phyloP scores from a whole-genome alignment of 1,140 invertebrate genomes.

The Neodiprion virginianus region DNA sequence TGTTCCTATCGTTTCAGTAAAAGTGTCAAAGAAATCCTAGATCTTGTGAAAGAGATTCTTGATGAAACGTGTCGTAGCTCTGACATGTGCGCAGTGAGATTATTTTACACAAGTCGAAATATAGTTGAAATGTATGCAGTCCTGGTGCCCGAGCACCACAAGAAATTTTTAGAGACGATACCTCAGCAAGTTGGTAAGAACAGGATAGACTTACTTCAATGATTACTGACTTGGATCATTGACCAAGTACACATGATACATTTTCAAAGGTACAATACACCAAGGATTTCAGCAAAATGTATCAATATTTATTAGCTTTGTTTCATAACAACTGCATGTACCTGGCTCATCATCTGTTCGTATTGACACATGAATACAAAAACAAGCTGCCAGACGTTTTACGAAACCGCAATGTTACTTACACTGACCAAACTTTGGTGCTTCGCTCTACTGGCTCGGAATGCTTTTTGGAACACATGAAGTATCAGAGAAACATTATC shows the following conservation, averaged over 20 bases:
- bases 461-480: constrained; percentile 76
- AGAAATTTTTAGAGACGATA: constrained; percentile 78
- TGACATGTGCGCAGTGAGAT: constrained; percentile 66
- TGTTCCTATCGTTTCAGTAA: constrained; percentile 38
- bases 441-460: constrained; percentile 72
- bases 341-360: constrained; percentile 77
- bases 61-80: constrained; percentile 71
- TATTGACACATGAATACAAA: constrained; percentile 67
- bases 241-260: constrained; percentile 20
- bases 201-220: constrained; percentile 8
- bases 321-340: constrained; percentile 95
- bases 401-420: constrained; percentile 61
- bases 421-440: constrained; percentile 63
- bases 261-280: constrained; percentile 22
- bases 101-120: constrained; percentile 75
- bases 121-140: constrained; percentile 82
- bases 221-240: constrained; percentile 13
- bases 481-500: constrained; percentile 75
- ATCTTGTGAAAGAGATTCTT: constrained; percentile 75
- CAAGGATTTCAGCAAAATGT: constrained; percentile 18
- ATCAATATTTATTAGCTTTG: constrained; percentile 69
- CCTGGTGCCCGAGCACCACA: constrained; percentile 80
- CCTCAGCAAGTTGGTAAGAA: constrained; percentile 82
- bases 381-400: constrained; percentile 57
- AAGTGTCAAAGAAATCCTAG: constrained; percentile 70